Evolutionary conservation across 2,797 vertebrate species (phyloP), one percentile per base, ranked within the genome.

Genomic region (Astyanax mexicanus): DNA sequence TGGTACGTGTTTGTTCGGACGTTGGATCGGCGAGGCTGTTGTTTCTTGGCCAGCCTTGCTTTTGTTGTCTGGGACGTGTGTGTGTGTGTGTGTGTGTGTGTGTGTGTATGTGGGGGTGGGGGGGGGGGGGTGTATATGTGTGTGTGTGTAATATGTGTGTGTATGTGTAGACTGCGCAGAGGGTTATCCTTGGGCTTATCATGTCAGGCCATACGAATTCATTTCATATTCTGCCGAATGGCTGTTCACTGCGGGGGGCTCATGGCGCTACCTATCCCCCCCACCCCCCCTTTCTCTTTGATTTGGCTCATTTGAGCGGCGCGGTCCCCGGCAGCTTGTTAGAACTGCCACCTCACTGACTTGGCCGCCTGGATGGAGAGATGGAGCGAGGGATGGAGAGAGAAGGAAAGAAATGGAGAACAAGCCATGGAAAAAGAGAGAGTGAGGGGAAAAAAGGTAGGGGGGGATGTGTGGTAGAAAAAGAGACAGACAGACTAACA

Each of bases 241-340:
- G 86, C 89, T 91, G 89, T 91, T 91, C 90, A 91, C 91, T 86
- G 88, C 89, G 73, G 92, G 92, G 89, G 90, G 89, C 86, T 91
- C 86, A 86, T 91, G 88, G 91, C 74, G 52, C 86, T 91, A 92
- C 90, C 92, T 92, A 89, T 87, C 90, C 88, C 64, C 80, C 81
- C 88, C 84, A 85, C 87, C 90, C 76, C n/a, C 86, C 87, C 87
- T 91, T 90, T 91, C 88, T 89, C 88, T 93, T 93, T 94, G 92
- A 94, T 94, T 93, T 93, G 92, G 89, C 91, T 94, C 92, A 93
- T 94, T 93, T 94, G 89, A 92, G 91, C 90, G 80, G 84, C 79
- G 83, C 86, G 74, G 91, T 93, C 92, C 90, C 90, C 86, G 55
- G 90, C 86, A 94, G 91, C 93, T 93, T 93, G 92, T 94, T 93